Conservation (phyloP, 2,113 vertebrate genomes). For the Odontophorus gujanensis region DNA sequence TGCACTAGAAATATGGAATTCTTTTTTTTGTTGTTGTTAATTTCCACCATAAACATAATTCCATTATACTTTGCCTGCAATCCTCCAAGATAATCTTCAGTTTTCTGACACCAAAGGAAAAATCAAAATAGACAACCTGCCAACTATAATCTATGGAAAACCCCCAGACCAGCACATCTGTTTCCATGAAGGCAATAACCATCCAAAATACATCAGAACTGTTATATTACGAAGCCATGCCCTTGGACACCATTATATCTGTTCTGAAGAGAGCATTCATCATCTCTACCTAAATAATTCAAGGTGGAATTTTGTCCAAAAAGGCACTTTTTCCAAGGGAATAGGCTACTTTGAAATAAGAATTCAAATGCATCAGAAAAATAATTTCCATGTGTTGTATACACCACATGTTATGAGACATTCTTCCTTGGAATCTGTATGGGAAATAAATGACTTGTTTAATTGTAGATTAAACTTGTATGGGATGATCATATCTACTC, state of each 20-base stretch:
- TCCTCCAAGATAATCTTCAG: background rate
- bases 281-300: slow-evolving; percentile 4
- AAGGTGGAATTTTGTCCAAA: background rate
- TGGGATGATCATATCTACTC: background rate
- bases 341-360: background rate
- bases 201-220: background rate
- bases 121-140: background rate
- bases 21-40: background rate
- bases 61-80: background rate
- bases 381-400: fast-evolving
- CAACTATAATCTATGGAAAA: background rate
- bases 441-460: background rate
- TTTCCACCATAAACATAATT: background rate
- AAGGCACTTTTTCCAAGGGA: background rate
- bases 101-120: background rate
- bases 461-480: slow-evolving; percentile 44
- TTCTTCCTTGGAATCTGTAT: background rate
- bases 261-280: background rate
- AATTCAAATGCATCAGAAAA: background rate
- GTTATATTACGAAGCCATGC: background rate
- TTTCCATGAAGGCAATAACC: background rate
- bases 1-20: background rate
- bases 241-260: background rate
- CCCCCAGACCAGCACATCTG: background rate
- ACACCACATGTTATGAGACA: background rate